phyloP scores from a whole-genome alignment of 2,888 invertebrate species.

The Diogma glabrata region DNA sequence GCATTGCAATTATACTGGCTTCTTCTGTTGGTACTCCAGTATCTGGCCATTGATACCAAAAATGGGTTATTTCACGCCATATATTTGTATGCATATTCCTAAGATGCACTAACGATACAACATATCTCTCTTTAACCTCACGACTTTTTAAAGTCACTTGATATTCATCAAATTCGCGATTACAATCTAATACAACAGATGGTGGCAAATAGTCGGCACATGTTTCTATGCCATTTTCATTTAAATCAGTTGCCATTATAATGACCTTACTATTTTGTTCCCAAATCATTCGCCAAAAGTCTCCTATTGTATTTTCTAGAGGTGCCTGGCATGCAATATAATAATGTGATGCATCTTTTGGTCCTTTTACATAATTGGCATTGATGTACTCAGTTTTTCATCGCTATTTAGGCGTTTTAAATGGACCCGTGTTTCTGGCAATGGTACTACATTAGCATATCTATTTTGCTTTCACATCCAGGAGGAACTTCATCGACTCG shows the following conservation, averaged over 20 bases:
- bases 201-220: conserved; percentile 87
- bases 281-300: conserved; percentile 97
- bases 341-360: conserved; percentile 67
- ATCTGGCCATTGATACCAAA: conserved; percentile 89
- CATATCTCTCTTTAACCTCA: conserved; percentile 83
- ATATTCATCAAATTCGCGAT: conserved; percentile 75
- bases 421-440: conserved; percentile 80
- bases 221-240: conserved; percentile 81
- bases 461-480: conserved; percentile 83
- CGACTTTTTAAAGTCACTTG: conserved; percentile 78
- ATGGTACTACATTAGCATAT: conserved; percentile 81
- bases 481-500: conserved; percentile 71
- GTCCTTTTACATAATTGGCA: conserved; percentile 89
- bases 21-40: conserved; percentile 75
- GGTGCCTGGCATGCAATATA: conserved; percentile 92
- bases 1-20: conserved; percentile 72
- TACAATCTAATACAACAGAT: conserved; percentile 81
- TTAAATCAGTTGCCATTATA: conserved; percentile 81
- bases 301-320: conserved; percentile 66
- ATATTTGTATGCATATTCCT: conserved; percentile 72
- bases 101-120: conserved; percentile 72
- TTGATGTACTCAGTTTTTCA: conserved; percentile 81
- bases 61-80: conserved; percentile 77
- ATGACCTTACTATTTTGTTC: conserved; percentile 82
- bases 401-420: conserved; percentile 60